phyloP scores from a whole-genome alignment of 2,888 invertebrate genomes.

The Petrolisthes cinctipes region DNA sequence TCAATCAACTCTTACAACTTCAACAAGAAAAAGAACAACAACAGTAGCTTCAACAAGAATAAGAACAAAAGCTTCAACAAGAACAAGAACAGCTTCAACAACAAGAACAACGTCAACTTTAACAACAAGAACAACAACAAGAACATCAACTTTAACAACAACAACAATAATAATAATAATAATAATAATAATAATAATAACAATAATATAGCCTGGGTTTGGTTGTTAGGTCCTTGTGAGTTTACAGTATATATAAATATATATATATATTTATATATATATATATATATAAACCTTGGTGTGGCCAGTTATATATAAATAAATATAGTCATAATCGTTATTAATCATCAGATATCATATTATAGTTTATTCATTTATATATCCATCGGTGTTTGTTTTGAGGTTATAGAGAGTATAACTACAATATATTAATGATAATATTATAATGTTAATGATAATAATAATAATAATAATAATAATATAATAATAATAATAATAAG shows the following conservation, averaged over 20 bases:
- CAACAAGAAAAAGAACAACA: too few relatives aligned
- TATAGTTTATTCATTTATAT: slow-evolving; percentile 16
- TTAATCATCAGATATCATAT: slow-evolving; percentile 2
- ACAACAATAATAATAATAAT: not conserved
- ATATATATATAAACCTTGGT: slow-evolving; percentile 3
- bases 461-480: slow-evolving; percentile 19
- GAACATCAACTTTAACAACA: too few relatives aligned
- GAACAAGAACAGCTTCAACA: too few relatives aligned
- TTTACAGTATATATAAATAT: not conserved
- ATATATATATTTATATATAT: not conserved
- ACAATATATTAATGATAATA: slow-evolving; percentile 29
- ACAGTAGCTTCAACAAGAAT: too few relatives aligned
- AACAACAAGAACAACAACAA: too few relatives aligned
- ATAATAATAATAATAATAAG: slow-evolving; percentile 29
- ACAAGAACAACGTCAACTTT: too few relatives aligned
- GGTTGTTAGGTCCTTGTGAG: slow-evolving; percentile 31
- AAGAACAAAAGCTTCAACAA: too few relatives aligned
- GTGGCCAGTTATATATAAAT: slow-evolving; percentile 32
- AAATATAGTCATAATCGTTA: slow-evolving; percentile 20
- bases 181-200: not conserved
- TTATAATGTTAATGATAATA: slow-evolving; percentile 10
- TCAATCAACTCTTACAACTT: too few relatives aligned
- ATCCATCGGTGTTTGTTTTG: slow-evolving; percentile 28
- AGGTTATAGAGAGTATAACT: slow-evolving; percentile 32
- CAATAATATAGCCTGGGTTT: slow-evolving; percentile 31